phyloP scores from a whole-genome alignment of 2,113 vertebrate species.

The Chloroceryle aenea region DNA sequence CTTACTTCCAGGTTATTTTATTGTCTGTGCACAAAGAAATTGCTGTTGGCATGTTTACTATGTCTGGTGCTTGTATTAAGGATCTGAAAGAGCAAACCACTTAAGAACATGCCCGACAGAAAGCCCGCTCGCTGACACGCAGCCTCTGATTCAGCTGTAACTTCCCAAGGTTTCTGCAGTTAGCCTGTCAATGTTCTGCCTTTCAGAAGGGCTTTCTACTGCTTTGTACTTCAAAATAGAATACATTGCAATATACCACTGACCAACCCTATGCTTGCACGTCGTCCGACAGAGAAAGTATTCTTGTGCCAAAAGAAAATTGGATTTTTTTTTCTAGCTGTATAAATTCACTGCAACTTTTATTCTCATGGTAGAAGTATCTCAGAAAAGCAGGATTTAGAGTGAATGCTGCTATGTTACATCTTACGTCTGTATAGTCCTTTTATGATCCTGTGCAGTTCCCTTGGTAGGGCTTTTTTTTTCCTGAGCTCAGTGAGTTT shows the following conservation, averaged over 20 bases:
- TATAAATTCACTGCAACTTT: neutral
- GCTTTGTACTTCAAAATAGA: slow-evolving; percentile 15
- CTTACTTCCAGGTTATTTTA: neutral
- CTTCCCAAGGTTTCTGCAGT: neutral
- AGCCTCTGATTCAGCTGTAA: neutral
- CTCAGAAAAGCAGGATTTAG: neutral
- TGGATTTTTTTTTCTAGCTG: neutral
- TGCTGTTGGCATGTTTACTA: neutral
- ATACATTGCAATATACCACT: neutral
- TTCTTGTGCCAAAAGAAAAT: neutral
- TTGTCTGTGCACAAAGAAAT: neutral
- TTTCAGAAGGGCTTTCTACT: neutral
- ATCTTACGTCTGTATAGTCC: neutral
- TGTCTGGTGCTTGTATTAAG: neutral
- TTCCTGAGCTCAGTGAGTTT: neutral
- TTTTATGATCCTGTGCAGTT: neutral
- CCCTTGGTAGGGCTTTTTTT: neutral
- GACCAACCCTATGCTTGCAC: neutral
- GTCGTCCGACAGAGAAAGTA: neutral
- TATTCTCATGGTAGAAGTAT: neutral
- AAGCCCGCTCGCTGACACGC: neutral
- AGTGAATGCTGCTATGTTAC: neutral
- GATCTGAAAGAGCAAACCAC: neutral
- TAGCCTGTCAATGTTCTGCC: neutral
- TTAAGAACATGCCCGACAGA: neutral